Percentiles rank a stretch among this genome's conserved stretches.
Conservation (phyloP, 2,113 vertebrate genomes). For the Callithrix jacchus region DNA sequence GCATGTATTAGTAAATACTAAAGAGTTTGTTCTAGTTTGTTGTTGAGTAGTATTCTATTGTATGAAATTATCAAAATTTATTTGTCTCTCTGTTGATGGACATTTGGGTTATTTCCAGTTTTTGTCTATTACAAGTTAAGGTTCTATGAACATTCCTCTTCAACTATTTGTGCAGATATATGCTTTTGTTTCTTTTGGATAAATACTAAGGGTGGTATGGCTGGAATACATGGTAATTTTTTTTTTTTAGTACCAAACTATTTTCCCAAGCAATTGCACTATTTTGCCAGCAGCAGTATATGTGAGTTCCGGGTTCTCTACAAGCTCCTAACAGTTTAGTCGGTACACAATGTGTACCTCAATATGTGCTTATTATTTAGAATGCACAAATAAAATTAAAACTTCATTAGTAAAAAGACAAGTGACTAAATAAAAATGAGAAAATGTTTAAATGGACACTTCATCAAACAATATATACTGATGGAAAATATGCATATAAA, state of each 20-base stretch:
- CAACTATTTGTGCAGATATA: not conserved
- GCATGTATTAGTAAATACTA: not conserved
- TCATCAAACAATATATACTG: not conserved
- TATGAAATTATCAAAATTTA: not conserved
- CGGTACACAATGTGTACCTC: no score
- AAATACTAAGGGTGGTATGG: not conserved
- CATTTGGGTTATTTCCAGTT: not conserved
- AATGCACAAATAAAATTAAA: not conserved
- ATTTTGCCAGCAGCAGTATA: not conserved
- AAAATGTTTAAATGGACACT: not conserved
- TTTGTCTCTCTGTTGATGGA: not conserved
- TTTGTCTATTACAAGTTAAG: not conserved
- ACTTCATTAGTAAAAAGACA: not conserved
- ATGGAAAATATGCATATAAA: not conserved
- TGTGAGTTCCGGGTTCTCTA: not conserved
- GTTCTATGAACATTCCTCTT: not conserved
- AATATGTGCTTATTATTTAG: not conserved
- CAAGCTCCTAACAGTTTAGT: not conserved
- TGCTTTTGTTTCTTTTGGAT: not conserved
- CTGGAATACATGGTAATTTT: not conserved
- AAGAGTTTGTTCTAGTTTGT: not conserved
- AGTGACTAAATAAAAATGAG: not conserved
- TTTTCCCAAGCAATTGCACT: not conserved
- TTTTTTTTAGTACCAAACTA: slow-evolving; percentile 6
- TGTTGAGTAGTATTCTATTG: not conserved